Conservation (phyloP, 1,140 invertebrate genomes). For the Subanguina moxae region DNA sequence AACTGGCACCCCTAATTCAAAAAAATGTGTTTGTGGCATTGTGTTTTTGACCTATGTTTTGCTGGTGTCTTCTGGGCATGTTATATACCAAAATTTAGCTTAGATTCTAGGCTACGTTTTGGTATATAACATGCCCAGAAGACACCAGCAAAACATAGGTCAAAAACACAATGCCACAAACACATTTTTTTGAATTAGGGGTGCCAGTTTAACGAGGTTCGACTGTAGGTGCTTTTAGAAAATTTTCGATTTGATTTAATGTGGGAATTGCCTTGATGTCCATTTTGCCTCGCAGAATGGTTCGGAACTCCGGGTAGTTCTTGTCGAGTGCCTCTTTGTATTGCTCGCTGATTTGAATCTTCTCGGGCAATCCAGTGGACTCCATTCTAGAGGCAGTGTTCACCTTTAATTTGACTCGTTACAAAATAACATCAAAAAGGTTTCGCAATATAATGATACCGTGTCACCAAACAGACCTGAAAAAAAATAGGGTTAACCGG, state of each 20-base stretch:
- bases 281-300: conserved; percentile 33
- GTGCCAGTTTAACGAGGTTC: too few relatives aligned
- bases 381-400: conserved; percentile 71
- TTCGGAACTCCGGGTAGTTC: conserved; percentile 45
- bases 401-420: conserved; percentile 8
- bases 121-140: too few relatives aligned
- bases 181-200: too few relatives aligned
- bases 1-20: background rate
- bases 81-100: too few relatives aligned
- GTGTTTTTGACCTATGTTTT: too few relatives aligned
- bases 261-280: conserved; percentile 40
- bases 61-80: too few relatives aligned
- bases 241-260: conserved; percentile 9
- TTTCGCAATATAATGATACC: conserved; percentile 61
- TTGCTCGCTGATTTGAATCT: conserved; percentile 48
- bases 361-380: conserved; percentile 71
- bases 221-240: too few relatives aligned
- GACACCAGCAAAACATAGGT: too few relatives aligned
- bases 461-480: conserved; percentile 75
- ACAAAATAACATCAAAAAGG: background rate
- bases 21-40: too few relatives aligned
- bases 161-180: too few relatives aligned
- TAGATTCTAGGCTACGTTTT: too few relatives aligned
- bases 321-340: conserved; percentile 37
- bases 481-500: background rate